These are phyloP conservation scores for Noctua janthe DNA, from an alignment of 2,888 invertebrate genomes.

Conservation along the genomic window DNA sequence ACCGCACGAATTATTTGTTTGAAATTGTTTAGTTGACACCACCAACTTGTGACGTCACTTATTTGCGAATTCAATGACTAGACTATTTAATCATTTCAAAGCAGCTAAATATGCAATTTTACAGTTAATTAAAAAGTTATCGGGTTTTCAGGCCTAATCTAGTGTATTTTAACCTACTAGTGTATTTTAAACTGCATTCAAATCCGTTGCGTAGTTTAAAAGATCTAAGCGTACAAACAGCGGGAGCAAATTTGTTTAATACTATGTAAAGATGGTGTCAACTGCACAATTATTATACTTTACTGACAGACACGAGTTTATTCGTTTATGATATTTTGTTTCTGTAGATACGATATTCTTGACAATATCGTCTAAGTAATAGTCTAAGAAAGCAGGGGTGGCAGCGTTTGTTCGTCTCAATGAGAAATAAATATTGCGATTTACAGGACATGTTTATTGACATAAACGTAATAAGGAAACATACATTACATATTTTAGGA, in stretches of 20 bases:
- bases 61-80: background rate
- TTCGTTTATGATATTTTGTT: slow-evolving; percentile 32
- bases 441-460: slow-evolving; percentile 73
- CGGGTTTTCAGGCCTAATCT: background rate
- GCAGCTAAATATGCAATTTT: background rate
- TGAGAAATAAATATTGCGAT: slow-evolving; percentile 43
- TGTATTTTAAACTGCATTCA: too few species aligned
- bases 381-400: slow-evolving; percentile 1
- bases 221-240: too few species aligned
- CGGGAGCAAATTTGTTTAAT: too few species aligned
- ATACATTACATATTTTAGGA: slow-evolving; percentile 75
- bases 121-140: background rate
- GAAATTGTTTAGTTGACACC: background rate
- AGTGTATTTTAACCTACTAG: background rate
- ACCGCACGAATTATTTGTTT: background rate
- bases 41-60: background rate
- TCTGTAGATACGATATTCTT: slow-evolving; percentile 25
- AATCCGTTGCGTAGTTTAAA: too few species aligned
- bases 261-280: background rate
- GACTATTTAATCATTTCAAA: background rate
- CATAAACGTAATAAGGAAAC: slow-evolving; percentile 69
- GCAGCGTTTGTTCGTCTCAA: slow-evolving; percentile 19
- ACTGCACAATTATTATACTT: slow-evolving; percentile 11
- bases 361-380: slow-evolving; percentile 29
- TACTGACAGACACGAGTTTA: slow-evolving; percentile 21